phyloP scores from a whole-genome alignment of 2,113 vertebrate species.

The Sylvia atricapilla region DNA sequence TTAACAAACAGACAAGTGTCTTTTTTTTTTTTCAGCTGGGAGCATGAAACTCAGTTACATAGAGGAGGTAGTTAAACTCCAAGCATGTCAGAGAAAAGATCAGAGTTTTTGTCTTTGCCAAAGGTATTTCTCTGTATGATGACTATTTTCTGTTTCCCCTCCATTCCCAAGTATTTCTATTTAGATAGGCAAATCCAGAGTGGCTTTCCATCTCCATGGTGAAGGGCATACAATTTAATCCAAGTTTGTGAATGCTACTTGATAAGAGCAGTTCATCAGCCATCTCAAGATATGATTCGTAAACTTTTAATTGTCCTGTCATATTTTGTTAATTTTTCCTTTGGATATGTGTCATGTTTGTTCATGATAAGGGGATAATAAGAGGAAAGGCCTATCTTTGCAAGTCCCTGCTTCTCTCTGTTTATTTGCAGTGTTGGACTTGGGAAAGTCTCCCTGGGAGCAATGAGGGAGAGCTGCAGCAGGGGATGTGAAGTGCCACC shows the following conservation, averaged over 20 bases:
- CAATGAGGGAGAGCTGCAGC: not conserved
- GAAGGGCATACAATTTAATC: not conserved
- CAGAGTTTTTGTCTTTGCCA: not conserved
- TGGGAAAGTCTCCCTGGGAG: not conserved
- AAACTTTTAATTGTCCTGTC: not conserved
- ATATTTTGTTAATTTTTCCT: not conserved
- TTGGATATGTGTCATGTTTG: rapidly evolving
- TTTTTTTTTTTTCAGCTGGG: not conserved
- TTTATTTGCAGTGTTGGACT: not conserved
- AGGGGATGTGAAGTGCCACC: not conserved
- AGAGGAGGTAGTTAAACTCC: not conserved
- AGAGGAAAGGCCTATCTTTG: not conserved
- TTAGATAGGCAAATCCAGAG: not conserved
- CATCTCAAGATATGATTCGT: not conserved
- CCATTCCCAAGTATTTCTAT: not conserved
- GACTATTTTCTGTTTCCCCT: not conserved
- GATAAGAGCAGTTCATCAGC: not conserved
- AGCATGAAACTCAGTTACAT: not conserved
- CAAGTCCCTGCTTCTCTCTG: not conserved
- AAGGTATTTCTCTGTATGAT: not conserved
- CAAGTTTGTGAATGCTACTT: not conserved
- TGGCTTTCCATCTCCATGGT: not conserved
- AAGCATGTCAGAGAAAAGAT: not conserved
- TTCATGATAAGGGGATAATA: not conserved
- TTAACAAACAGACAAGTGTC: not conserved